Evolutionary conservation across 2,888 invertebrate species (phyloP), one percentile per base, ranked within the genome.

Genomic region (Drosophila formosana): DNA sequence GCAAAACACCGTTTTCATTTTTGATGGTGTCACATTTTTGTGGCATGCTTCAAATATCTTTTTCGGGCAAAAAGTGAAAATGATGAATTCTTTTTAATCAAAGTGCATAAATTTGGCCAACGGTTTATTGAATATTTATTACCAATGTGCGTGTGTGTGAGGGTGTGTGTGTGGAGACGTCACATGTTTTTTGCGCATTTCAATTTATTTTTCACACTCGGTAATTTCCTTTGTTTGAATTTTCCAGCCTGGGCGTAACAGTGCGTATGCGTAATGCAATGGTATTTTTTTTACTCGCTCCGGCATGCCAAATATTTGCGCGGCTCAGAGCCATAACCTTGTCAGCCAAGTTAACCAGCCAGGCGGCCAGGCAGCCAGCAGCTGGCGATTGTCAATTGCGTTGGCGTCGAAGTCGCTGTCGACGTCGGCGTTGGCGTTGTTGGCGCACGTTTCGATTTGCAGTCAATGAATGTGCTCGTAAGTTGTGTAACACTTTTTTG

Each of bases 381-480:
- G 70, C 82, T 88, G 86, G 80, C 66, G 82, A 85, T 82, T 88
- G 82, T 73, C 76, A 75, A 47, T 60, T 58, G 63, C 65, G 62
- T 56, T 66, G 78, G 68, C 75, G 84, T 63, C 49, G 62, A 57
- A 11, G 68, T 68, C 32, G 41, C 8, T 9, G 61, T 61, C 32
- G 28, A 2, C 25, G 61, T 66, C 25, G 51, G 55, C 73, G 79
- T 88, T 73, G 80, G 80, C 74, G 81, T 79, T 25, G 61, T 56
- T 70, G 82, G 84, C 75, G 81, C 82, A 88, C 82, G 82, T 88
- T 83, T 83, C 84, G 84, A 86, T 83, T 88, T 83, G 66, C 84
- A 83, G 89, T 88, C 89, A 88, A 83, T 83, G 82, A 87, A 83
- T 75, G 89, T 55, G 82, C 80, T 85, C 80, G 88, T 75, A 86